These are phyloP conservation scores for Chrysolina americana DNA, from an alignment of 2,888 invertebrate genomes.

Conservation along the genomic window DNA sequence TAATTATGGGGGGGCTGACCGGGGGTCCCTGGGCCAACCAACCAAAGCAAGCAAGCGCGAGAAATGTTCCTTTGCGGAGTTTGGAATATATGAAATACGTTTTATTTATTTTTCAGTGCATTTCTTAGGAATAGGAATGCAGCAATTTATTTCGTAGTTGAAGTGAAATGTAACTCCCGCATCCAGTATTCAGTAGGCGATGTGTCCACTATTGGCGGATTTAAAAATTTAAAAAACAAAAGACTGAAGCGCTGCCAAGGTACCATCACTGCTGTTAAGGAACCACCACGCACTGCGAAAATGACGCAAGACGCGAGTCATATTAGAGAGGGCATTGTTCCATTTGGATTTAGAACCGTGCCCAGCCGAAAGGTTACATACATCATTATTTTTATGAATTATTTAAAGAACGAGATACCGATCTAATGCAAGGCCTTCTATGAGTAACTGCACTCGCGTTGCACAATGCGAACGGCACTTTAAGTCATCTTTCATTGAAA, in stretches of 20 bases:
- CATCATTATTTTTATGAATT: constrained; percentile 35
- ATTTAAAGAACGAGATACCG: constrained; percentile 37
- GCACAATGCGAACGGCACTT: neutral
- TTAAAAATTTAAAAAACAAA: no score
- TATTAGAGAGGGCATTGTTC: constrained; percentile 7
- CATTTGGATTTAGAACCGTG: constrained; percentile 16
- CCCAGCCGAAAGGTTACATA: constrained; percentile 26
- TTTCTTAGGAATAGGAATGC: no score
- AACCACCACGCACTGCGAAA: neutral
- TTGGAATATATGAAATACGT: no score
- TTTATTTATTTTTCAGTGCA: no score
- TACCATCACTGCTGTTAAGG: neutral
- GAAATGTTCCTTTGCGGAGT: no score
- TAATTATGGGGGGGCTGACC: no score
- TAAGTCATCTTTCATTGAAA: constrained; percentile 2
- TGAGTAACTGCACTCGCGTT: constrained; percentile 25
- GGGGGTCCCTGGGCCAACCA: no score
- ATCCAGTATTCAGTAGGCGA: no score
- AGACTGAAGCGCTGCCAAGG: neutral
- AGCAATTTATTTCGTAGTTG: no score
- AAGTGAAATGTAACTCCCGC: no score
- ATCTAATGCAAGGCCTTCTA: constrained; percentile 38
- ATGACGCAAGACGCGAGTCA: constrained; percentile 4
- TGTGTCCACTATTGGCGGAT: no score
- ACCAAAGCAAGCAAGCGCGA: no score